phyloP scores from a whole-genome alignment of 2,113 vertebrate genomes.

The Spermophilus dauricus region DNA sequence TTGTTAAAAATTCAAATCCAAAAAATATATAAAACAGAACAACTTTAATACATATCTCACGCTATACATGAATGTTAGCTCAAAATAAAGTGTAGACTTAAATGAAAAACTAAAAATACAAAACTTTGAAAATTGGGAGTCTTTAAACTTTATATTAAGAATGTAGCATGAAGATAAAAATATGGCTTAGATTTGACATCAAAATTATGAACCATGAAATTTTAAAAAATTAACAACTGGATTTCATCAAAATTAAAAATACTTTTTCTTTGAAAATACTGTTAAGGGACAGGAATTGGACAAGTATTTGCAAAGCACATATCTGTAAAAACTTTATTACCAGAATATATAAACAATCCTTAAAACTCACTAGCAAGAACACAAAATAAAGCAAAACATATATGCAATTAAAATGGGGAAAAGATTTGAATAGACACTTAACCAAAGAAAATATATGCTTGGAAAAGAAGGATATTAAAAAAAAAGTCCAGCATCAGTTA shows the following conservation, averaged over 20 bases:
- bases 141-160: neutral
- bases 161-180: neutral
- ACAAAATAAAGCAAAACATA: neutral
- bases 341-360: neutral
- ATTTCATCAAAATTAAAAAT: neutral
- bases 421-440: neutral
- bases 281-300: neutral
- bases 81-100: neutral
- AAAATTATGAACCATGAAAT: neutral
- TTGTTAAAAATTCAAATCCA: neutral
- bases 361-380: neutral
- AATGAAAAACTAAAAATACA: too few relatives aligned
- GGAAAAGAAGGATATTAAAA: neutral
- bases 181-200: neutral
- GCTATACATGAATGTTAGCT: neutral
- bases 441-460: neutral
- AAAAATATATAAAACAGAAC: neutral
- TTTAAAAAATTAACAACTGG: neutral
- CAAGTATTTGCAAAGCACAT: conserved; percentile 1
- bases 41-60: neutral
- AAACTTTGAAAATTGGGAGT: neutral
- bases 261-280: neutral
- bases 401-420: neutral
- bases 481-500: neutral
- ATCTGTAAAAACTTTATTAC: neutral